Conservation (phyloP, 2,888 invertebrate species). For the Copidosoma aretas region DNA sequence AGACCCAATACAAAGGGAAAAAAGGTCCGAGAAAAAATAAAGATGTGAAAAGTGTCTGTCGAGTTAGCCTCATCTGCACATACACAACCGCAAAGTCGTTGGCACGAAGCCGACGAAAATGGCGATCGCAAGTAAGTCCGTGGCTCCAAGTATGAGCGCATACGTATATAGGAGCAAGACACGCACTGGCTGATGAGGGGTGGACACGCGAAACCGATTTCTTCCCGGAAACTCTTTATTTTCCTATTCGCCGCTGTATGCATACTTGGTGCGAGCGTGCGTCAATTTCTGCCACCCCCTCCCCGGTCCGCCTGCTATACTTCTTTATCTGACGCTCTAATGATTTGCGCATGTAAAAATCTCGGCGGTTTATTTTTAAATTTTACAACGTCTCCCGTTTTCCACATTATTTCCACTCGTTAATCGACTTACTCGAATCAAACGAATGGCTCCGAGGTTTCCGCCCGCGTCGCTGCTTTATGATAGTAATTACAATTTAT, state of each 20-base stretch:
- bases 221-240: slow-evolving; percentile 46
- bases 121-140: slow-evolving; percentile 39
- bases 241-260: neutral
- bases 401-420: neutral
- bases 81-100: neutral
- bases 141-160: slow-evolving; percentile 25
- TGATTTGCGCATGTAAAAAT: no score
- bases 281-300: neutral
- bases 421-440: neutral
- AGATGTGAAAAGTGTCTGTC: neutral
- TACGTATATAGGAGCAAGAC: slow-evolving; percentile 52
- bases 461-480: neutral
- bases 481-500: neutral
- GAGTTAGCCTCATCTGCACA: neutral
- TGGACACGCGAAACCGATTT: slow-evolving; percentile 60
- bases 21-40: neutral
- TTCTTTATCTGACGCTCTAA: no score
- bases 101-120: slow-evolving; percentile 36
- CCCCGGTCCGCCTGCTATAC: neutral
- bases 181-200: slow-evolving; percentile 56
- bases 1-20: no score
- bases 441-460: neutral
- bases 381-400: no score
- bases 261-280: neutral
- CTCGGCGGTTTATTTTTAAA: no score